Percentiles rank a stretch among this genome's conserved stretches.
Conservation (phyloP, 92 coral and sea anemone species). For the Epizoanthus ramosus region DNA sequence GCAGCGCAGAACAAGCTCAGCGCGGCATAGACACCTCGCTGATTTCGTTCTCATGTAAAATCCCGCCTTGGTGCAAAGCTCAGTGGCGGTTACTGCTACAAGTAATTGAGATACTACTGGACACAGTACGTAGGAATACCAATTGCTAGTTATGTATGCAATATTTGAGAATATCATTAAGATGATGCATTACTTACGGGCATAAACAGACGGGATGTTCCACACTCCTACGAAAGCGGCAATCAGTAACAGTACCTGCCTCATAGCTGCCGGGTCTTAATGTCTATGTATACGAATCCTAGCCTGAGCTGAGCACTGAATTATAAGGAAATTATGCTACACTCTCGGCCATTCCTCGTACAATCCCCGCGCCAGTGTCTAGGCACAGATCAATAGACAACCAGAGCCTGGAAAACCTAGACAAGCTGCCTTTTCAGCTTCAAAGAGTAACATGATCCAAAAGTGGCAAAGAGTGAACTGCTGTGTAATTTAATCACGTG, state of each 20-base stretch:
- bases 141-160: neutral
- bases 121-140: neutral
- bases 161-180: neutral
- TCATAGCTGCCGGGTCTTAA: constrained; percentile 1
- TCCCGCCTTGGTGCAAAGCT: neutral
- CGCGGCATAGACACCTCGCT: neutral
- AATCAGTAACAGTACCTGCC: neutral
- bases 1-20: neutral
- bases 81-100: neutral
- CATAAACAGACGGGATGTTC: constrained; percentile 18
- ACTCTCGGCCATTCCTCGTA: constrained; percentile 45
- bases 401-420: constrained; percentile 14
- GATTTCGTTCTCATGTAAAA: neutral
- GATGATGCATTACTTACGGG: constrained; percentile 28
- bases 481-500: constrained; percentile 49
- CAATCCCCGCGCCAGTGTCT: constrained; percentile 36
- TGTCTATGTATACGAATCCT: neutral
- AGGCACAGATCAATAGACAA: constrained; percentile 21
- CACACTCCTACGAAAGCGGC: constrained; percentile 16
- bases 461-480: constrained; percentile 14
- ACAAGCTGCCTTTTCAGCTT: constrained; percentile 42
- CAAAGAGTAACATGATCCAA: constrained; percentile 29
- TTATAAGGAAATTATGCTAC: neutral
- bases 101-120: neutral
- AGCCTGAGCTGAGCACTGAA: constrained; percentile 24